These are phyloP conservation scores for Oriolus oriolus DNA, from an alignment of 2,113 vertebrate genomes.

Conservation along the genomic window DNA sequence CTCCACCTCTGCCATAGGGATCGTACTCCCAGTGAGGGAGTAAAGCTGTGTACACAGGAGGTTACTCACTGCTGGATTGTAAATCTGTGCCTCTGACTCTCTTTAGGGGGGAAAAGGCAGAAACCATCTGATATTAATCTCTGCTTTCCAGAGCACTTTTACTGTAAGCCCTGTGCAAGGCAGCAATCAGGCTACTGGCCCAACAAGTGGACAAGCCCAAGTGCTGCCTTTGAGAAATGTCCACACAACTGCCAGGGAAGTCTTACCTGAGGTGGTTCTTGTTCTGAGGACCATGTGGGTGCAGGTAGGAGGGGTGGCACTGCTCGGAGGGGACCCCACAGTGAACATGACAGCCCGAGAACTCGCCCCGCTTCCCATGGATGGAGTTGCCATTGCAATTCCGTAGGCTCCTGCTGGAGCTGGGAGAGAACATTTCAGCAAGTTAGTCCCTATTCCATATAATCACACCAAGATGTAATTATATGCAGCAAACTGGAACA, in stretches of 20 bases:
- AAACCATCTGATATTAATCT: not conserved
- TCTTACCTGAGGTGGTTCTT: constrained; percentile 90
- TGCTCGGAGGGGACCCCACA: constrained; percentile 92
- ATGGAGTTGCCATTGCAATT: constrained; percentile 51
- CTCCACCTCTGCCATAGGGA: not conserved
- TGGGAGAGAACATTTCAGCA: constrained; percentile 23
- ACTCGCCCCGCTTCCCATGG: constrained; percentile 66
- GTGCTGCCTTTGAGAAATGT: not conserved
- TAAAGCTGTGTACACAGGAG: not conserved
- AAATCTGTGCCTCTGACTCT: not conserved
- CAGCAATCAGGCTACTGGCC: not conserved
- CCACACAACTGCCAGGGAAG: not conserved
- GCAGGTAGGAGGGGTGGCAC: constrained; percentile 85
- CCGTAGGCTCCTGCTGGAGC: constrained; percentile 82
- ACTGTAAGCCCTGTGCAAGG: not conserved
- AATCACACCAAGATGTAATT: not conserved
- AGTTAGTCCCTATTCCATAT: not conserved
- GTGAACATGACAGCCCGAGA: constrained; percentile 91
- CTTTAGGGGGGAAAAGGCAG: not conserved
- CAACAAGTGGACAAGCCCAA: not conserved
- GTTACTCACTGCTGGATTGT: not conserved
- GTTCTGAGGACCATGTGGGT: constrained; percentile 86
- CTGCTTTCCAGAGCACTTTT: not conserved
- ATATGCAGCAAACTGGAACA: not conserved
- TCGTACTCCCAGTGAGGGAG: not conserved